These are phyloP conservation scores for Cephalopachus bancanus DNA, from an alignment of 2,797 vertebrate species.

Conservation along the genomic window DNA sequence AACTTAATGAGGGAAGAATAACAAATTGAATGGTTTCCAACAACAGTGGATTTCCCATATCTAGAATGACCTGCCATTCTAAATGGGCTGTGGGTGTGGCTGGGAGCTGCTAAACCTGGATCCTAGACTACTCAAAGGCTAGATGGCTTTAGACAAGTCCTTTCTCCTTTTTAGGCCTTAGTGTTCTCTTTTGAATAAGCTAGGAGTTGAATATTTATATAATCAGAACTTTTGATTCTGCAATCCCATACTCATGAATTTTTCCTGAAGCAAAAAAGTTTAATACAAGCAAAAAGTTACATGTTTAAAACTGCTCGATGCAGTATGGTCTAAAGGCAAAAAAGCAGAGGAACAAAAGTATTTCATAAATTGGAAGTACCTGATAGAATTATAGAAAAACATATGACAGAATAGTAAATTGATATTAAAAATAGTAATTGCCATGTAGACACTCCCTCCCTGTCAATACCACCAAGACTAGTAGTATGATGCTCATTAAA, in stretches of 20 bases:
- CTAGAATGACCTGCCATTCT: not conserved
- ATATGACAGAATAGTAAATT: conserved; percentile 13
- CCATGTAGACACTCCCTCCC: fast-evolving
- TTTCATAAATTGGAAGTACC: not conserved
- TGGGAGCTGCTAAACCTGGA: not conserved
- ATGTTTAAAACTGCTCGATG: not conserved
- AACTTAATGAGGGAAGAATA: conserved; percentile 66
- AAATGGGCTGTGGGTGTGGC: not conserved
- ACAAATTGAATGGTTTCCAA: not conserved
- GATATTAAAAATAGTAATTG: conserved; percentile 29
- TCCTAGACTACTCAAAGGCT: not conserved
- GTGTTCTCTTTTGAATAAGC: not conserved
- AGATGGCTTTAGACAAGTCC: not conserved
- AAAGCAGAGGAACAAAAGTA: not conserved
- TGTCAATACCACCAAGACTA: not conserved
- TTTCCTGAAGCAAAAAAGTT: not conserved
- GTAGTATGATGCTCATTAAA: not conserved
- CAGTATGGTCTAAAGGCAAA: not conserved
- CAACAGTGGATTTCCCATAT: not conserved
- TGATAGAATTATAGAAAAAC: not conserved
- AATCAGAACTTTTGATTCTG: not conserved
- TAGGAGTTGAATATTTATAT: not conserved
- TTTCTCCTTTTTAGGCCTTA: not conserved
- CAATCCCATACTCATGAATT: not conserved
- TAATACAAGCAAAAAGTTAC: conserved; percentile 6